A percentile compares a stretch with the other conserved stretches of the same genome.
These are phyloP conservation scores for Pelecanus crispus DNA, from an alignment of 2,113 vertebrate genomes.

Conservation along the genomic window DNA sequence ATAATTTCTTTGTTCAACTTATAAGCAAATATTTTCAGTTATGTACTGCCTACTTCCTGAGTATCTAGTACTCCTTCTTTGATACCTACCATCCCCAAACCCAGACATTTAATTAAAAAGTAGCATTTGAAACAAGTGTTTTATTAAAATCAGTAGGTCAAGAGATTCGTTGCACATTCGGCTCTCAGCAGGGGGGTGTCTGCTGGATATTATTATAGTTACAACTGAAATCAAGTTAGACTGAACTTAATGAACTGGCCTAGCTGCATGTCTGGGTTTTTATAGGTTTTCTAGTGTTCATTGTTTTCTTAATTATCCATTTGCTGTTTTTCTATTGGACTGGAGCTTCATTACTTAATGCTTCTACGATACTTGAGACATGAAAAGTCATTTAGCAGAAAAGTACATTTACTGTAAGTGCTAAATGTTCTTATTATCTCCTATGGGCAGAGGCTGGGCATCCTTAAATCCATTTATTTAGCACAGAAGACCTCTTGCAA, in stretches of 20 bases:
- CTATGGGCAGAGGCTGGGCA: neutral
- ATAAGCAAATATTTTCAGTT: neutral
- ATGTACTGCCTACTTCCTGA: neutral
- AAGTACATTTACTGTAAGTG: neutral
- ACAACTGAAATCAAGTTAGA: slow-evolving; percentile 24
- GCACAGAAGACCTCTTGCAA: neutral
- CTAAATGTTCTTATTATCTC: neutral
- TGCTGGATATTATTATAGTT: neutral
- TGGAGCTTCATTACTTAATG: neutral
- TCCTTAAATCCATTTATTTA: neutral
- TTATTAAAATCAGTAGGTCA: slow-evolving; percentile 42
- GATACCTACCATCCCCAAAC: neutral
- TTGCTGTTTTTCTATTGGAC: neutral
- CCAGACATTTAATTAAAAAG: neutral
- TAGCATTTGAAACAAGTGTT: slow-evolving; percentile 14
- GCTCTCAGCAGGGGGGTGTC: slow-evolving; percentile 23
- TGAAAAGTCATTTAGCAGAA: neutral
- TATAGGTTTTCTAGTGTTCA: neutral
- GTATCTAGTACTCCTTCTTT: neutral
- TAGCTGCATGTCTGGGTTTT: neutral
- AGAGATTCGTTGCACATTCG: slow-evolving; percentile 26
- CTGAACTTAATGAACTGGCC: slow-evolving; percentile 23
- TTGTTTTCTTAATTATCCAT: neutral
- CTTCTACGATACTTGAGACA: neutral
- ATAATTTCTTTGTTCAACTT: neutral